Evolutionary conservation across 2,113 vertebrate species (phyloP).

Genomic region (Sylvia atricapilla): DNA sequence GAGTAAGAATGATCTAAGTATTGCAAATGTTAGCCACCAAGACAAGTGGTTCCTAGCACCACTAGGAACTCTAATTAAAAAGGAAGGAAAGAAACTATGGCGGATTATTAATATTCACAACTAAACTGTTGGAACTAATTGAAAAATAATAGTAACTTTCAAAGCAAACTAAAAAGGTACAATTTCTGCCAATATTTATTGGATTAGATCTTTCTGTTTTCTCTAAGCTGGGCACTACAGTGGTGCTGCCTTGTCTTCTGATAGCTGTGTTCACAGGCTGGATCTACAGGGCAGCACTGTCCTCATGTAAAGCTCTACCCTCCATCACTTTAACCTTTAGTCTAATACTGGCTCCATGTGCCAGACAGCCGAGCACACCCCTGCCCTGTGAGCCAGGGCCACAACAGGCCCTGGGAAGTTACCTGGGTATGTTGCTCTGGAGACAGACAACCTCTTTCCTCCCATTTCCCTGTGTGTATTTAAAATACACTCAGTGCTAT

Average conservation of each 20-base stretch:
- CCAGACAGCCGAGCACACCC: neutral
- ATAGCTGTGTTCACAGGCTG: neutral
- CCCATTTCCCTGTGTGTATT: neutral
- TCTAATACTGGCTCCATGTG: fast-evolving
- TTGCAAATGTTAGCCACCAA: neutral
- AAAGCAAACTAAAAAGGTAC: neutral
- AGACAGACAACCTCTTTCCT: neutral
- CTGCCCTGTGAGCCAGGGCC: neutral
- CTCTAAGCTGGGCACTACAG: neutral
- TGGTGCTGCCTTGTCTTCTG: neutral
- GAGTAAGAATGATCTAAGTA: neutral
- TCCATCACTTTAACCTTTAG: neutral
- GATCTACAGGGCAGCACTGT: neutral
- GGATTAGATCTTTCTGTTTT: slow-evolving; percentile 15
- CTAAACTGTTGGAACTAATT: slow-evolving; percentile 28
- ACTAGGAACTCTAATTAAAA: neutral
- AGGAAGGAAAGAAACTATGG: neutral
- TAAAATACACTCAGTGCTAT: neutral
- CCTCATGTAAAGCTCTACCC: neutral
- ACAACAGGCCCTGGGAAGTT: fast-evolving
- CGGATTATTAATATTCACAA: neutral
- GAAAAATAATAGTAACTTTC: slow-evolving; percentile 33
- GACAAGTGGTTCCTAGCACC: neutral
- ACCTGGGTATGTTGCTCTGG: neutral
- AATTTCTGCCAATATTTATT: slow-evolving; percentile 29